phyloP scores from a whole-genome alignment of 2,113 vertebrate genomes.

The Sus scrofa region T2T-Sscrofa CM000820.6:85920001-85920500 shows the following conservation, averaged over 20 bases:
- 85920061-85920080: slow-evolving; percentile 32
- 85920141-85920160: slow-evolving; percentile 14
- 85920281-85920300: slow-evolving; percentile 27
- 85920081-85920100: slow-evolving; percentile 58
- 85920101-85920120: slow-evolving; percentile 66
- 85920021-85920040: neutral
- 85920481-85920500: neutral
- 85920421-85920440: neutral
- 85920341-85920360: slow-evolving; percentile 9
- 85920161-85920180: slow-evolving; percentile 54
- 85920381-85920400: neutral
- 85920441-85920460: neutral
- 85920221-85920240: neutral
- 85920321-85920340: neutral
- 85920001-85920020: neutral
- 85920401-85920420: neutral
- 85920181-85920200: neutral
- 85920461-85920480: neutral
- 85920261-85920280: neutral
- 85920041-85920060: slow-evolving; percentile 11
- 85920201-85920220: slow-evolving; percentile 26
- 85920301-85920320: neutral
- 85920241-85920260: neutral
- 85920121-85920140: neutral
- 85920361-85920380: slow-evolving; percentile 50